Evolutionary conservation across 2,888 invertebrate species (phyloP).

Genomic region (Polymixis flavicincta): DNA sequence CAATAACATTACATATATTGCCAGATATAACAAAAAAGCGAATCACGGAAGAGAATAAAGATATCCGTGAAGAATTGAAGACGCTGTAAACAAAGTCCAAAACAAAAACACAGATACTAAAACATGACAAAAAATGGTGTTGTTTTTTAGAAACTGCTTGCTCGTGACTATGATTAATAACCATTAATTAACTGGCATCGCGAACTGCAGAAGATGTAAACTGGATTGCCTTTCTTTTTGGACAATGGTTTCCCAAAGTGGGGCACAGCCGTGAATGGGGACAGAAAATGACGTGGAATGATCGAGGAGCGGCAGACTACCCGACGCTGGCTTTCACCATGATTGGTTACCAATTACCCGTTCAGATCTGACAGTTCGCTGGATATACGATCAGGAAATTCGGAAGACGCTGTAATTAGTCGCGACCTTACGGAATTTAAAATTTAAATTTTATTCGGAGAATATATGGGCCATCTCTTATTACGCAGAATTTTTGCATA

Average conservation of each 20-base stretch:
- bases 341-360: constrained; percentile 81
- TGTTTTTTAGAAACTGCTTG: constrained; percentile 58
- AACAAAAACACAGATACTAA: constrained; percentile 34
- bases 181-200: constrained; percentile 61
- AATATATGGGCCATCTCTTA: constrained; percentile 49
- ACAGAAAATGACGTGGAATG: constrained; percentile 72
- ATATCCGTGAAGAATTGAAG: constrained; percentile 31
- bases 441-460: constrained; percentile 56
- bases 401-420: constrained; percentile 66
- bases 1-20: constrained; percentile 24
- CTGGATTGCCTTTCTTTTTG: constrained; percentile 68
- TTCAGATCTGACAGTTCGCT: constrained; percentile 68
- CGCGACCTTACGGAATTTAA: constrained; percentile 43
- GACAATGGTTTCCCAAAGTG: constrained; percentile 63
- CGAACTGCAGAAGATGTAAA: constrained; percentile 61
- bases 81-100: constrained; percentile 27
- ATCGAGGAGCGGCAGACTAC: constrained; percentile 69
- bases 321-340: constrained; percentile 80
- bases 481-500: constrained; percentile 47
- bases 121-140: constrained; percentile 45
- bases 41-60: constrained; percentile 30
- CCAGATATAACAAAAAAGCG: constrained; percentile 11
- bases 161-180: constrained; percentile 66
- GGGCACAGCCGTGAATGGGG: constrained; percentile 66
- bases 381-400: constrained; percentile 70